Conservation (phyloP, 1,140 invertebrate species). For the Cydia fagiglandana region DNA sequence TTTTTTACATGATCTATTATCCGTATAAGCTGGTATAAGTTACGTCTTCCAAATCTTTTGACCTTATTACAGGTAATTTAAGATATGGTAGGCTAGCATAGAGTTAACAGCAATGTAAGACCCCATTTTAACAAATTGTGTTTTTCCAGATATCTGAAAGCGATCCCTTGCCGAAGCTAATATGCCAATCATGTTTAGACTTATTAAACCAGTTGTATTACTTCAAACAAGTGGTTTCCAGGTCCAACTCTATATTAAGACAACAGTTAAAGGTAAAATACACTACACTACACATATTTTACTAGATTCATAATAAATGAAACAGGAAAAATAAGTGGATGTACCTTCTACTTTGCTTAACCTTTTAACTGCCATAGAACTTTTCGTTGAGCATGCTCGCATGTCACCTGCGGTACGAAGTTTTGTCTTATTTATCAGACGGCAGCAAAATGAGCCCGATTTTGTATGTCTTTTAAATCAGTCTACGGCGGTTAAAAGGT, state of each 20-base stretch:
- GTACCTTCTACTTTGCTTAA: no score
- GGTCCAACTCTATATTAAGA: conserved; percentile 68
- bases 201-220: conserved; percentile 71
- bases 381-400: no score
- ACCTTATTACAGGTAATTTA: conserved; percentile 33
- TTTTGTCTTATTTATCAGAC: no score
- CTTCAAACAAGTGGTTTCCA: conserved; percentile 72
- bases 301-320: neutral
- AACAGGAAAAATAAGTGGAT: neutral
- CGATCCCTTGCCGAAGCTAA: conserved; percentile 66
- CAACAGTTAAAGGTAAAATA: conserved; percentile 47
- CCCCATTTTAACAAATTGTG: neutral
- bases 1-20: neutral
- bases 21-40: neutral
- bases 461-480: no score
- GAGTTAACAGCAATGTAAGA: conserved; percentile 20
- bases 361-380: no score
- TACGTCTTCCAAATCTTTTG: conserved; percentile 10
- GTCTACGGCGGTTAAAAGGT: no score
- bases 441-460: no score
- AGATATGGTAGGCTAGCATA: no score
- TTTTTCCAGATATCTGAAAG: conserved; percentile 61
- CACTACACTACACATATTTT: neutral
- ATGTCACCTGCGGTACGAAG: no score
- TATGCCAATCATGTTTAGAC: conserved; percentile 70